These are phyloP conservation scores for Melipona bicolor DNA, from an alignment of 2,888 invertebrate species.

Conservation along the genomic window DNA sequence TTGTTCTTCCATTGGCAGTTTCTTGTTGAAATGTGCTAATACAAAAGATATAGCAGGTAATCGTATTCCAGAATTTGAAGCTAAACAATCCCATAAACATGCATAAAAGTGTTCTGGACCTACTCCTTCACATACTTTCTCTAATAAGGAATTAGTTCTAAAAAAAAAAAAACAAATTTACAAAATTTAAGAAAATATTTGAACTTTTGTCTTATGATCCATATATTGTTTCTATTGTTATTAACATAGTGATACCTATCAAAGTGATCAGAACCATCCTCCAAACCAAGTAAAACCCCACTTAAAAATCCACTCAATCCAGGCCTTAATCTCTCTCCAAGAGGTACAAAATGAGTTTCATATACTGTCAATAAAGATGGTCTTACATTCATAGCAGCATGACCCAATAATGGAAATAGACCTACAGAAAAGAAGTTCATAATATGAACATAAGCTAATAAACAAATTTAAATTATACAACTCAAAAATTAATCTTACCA, in stretches of 20 bases:
- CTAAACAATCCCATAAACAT: constrained; percentile 94
- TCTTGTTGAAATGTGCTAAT: constrained; percentile 91
- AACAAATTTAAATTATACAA: not conserved
- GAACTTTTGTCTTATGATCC: not conserved
- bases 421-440: constrained; percentile 84
- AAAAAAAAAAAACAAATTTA: constrained; percentile 63
- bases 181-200: not conserved
- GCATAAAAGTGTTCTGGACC: constrained; percentile 93
- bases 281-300: constrained; percentile 94
- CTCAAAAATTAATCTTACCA: constrained; percentile 82
- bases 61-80: constrained; percentile 91
- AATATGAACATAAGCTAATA: not conserved
- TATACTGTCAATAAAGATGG: constrained; percentile 92
- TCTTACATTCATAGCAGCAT: constrained; percentile 95
- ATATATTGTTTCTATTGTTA: not conserved
- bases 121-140: constrained; percentile 91
- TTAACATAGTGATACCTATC: constrained; percentile 87
- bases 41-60: constrained; percentile 93
- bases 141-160: constrained; percentile 88
- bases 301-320: constrained; percentile 95
- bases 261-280: constrained; percentile 93
- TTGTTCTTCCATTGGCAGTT: constrained; percentile 92
- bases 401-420: constrained; percentile 94
- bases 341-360: constrained; percentile 94
- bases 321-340: constrained; percentile 91